These are phyloP conservation scores for Gymnothorax javanicus DNA, from an alignment of 2,797 vertebrate species.

Conservation along the genomic window DNA sequence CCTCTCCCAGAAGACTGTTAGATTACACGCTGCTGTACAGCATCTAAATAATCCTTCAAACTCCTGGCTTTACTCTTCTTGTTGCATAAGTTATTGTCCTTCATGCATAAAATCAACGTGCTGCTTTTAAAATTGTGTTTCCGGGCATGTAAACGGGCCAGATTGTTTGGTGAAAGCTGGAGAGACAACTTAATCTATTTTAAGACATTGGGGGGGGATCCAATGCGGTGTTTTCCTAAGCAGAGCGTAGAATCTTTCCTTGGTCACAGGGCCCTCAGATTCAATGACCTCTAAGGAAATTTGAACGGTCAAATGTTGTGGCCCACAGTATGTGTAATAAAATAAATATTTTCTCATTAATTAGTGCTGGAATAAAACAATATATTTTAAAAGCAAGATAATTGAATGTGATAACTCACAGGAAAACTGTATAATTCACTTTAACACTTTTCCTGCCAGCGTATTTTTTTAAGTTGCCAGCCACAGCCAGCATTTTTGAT, in stretches of 20 bases:
- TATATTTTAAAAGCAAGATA: too few species aligned
- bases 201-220: neutral
- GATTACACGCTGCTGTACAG: slow-evolving; percentile 78
- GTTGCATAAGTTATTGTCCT: slow-evolving; percentile 72
- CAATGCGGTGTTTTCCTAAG: neutral
- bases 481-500: too few species aligned
- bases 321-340: neutral
- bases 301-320: neutral
- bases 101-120: slow-evolving; percentile 69
- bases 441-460: too few species aligned
- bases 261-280: neutral
- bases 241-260: neutral
- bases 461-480: too few species aligned
- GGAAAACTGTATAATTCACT: too few species aligned
- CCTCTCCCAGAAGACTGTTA: slow-evolving; percentile 68
- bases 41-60: slow-evolving; percentile 74
- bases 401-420: too few species aligned
- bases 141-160: slow-evolving; percentile 62
- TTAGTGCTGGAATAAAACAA: too few species aligned
- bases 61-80: slow-evolving; percentile 66
- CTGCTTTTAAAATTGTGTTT: slow-evolving; percentile 74
- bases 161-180: slow-evolving; percentile 45
- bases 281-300: neutral
- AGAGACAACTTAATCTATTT: slow-evolving; percentile 7
- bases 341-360: neutral